Base-by-base conservation (phyloP, 2,797 vertebrate genomes). In the Cirrhinus molitorella region DNA sequence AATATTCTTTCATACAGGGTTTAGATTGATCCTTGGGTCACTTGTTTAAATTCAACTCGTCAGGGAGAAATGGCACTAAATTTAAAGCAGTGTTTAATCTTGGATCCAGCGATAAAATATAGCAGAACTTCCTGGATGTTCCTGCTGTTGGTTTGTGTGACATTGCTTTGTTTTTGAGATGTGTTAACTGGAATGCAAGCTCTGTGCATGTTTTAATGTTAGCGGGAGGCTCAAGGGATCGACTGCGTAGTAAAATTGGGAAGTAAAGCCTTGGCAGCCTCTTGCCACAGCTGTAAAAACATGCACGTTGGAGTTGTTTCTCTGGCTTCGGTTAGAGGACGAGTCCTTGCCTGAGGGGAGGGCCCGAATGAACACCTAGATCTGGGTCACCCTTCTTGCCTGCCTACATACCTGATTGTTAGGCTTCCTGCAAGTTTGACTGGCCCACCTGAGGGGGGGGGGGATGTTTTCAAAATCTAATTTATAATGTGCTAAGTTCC, bases 241-340 rank as follows among this genome's bases (percentile, higher is more conserved):
- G 81, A 88, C 72, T 80, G 70, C 61, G 84, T 89, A 45, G 65
- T 85, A 65, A 77, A 83, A 85, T 76, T 75, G 28, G 66, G 34
- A 81, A 75, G 49, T 65, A 67, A 66, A 51, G 77, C 71, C 74
- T 21, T 80, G 84, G 86, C 88, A 85, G 76, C 80, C 89, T 82
- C 89, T 84, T 87, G 78, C 61, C 85, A 68, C 85, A 90, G 84
- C 87, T 92, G 86, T 93, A 86, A 90, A 91, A 92, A 91, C 83
- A 90, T 83, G 85, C 77, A 53, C 79, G 78, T 37, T 9, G 17
- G 81, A 75, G 49, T 53, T 31, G 81, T 83, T 83, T 81, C 90
- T 82, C 89, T 90, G 87, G 84, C 88, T 66, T 72, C 79, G 86
- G 63, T 70, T 85, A 91, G 81, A 89, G 79, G 87, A 86, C 65